Conservation (phyloP, 2,888 invertebrate genomes). For the Mystacides longicornis region DNA sequence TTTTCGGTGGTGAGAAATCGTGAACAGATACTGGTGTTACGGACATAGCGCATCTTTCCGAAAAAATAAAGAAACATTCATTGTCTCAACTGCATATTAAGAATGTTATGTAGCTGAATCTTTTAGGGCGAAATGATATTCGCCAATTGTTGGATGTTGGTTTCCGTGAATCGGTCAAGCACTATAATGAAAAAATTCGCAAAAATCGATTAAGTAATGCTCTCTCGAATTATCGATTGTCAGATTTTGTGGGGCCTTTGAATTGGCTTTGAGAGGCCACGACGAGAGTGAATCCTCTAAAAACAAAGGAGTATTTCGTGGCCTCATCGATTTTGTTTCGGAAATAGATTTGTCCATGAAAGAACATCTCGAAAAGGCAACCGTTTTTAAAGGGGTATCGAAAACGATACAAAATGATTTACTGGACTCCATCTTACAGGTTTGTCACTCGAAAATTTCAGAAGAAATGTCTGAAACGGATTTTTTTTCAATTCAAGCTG, state of each 20-base stretch:
- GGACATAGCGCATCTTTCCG: conserved; percentile 23
- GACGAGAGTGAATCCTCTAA: conserved; percentile 27
- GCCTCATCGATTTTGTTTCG: conserved; percentile 29
- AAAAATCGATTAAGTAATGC: conserved; percentile 27
- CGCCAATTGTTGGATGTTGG: background rate
- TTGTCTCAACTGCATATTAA: conserved; percentile 23
- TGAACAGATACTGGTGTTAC: conserved; percentile 21
- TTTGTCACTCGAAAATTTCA: conserved; percentile 28
- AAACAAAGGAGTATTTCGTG: conserved; percentile 29
- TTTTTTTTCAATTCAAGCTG: conserved; percentile 11
- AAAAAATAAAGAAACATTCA: conserved; percentile 22
- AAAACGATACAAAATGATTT: conserved; percentile 31
- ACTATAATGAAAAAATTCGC: conserved; percentile 25
- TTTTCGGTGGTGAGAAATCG: conserved; percentile 13
- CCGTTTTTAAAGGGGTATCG: conserved; percentile 30
- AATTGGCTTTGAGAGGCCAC: conserved; percentile 30
- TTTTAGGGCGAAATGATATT: background rate
- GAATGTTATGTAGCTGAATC: conserved; percentile 18
- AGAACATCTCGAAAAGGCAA: conserved; percentile 26
- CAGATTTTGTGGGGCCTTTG: conserved; percentile 30
- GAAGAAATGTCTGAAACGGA: conserved; percentile 27
- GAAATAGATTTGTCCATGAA: conserved; percentile 27
- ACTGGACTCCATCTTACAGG: conserved; percentile 29
- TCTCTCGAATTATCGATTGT: conserved; percentile 30
- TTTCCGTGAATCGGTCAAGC: conserved; percentile 9